A percentile compares a stretch with the other conserved stretches of the same genome.
phyloP scores from a whole-genome alignment of 2,888 invertebrate species.

The Cryptocephalus primarius region DNA sequence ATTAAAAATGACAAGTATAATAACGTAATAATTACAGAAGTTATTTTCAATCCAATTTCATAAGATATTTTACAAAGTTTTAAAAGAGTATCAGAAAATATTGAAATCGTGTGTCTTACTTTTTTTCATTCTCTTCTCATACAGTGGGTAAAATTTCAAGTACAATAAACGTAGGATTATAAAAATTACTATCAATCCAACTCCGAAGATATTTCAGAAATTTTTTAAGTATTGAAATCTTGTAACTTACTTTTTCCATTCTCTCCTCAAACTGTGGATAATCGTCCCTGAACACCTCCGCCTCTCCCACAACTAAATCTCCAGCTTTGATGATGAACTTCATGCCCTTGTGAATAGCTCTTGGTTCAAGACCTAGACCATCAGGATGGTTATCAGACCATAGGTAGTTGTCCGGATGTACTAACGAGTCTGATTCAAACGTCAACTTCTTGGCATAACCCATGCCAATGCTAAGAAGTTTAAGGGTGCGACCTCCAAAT shows the following conservation, averaged over 20 bases:
- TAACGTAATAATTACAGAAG: too few relatives aligned
- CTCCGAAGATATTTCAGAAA: too few relatives aligned
- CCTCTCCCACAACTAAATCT: constrained; percentile 52
- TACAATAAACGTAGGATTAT: too few relatives aligned
- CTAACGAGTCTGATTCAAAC: constrained; percentile 53
- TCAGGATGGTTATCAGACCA: constrained; percentile 70
- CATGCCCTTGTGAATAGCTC: constrained; percentile 56
- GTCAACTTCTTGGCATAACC: constrained; percentile 69
- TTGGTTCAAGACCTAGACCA: constrained; percentile 57
- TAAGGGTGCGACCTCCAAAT: constrained; percentile 52
- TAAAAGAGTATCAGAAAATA: too few relatives aligned
- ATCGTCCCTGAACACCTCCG: constrained; percentile 56
- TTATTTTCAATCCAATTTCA: too few relatives aligned
- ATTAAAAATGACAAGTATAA: not conserved
- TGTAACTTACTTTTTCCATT: constrained; percentile 42
- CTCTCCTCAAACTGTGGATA: constrained; percentile 55
- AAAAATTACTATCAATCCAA: too few relatives aligned
- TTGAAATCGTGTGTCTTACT: constrained; percentile 24
- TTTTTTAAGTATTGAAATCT: too few relatives aligned
- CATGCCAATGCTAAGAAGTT: constrained; percentile 56
- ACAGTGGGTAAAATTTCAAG: constrained; percentile 40
- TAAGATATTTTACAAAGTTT: too few relatives aligned
- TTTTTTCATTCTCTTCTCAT: constrained; percentile 51
- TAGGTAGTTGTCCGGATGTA: constrained; percentile 55
- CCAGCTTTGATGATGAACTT: constrained; percentile 48